A percentile compares a stretch with the other conserved stretches of the same genome.
Evolutionary conservation across 2,888 invertebrate genomes (phyloP).

Genomic region (Bimastos eiseni): DNA sequence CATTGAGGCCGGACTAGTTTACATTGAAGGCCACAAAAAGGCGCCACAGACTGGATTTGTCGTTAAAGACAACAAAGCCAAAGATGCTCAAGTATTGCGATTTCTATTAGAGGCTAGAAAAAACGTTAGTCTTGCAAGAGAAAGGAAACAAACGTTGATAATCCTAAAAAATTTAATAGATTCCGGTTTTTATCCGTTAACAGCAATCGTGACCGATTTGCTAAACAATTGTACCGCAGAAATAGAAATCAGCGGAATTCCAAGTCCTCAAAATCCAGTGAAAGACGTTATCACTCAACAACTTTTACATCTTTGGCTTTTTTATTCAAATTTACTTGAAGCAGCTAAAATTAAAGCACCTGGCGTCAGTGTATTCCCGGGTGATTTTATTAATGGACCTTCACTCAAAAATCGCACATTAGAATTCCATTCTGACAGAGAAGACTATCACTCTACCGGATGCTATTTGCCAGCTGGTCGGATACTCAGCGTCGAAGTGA

Average conservation of each 20-base stretch:
- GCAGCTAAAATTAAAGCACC: constrained; percentile 35
- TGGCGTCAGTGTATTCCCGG: constrained; percentile 44
- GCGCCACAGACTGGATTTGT: background rate
- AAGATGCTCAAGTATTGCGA: background rate
- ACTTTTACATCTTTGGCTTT: background rate
- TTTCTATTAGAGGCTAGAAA: background rate
- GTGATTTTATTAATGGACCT: constrained; percentile 40
- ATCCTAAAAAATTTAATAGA: background rate
- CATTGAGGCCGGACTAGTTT: background rate
- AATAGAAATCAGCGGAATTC: background rate
- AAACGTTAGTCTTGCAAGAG: background rate
- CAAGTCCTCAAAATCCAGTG: background rate
- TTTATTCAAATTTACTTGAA: background rate
- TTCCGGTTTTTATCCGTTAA: background rate
- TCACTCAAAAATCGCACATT: constrained; percentile 31
- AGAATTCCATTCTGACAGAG: constrained; percentile 30
- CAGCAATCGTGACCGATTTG: background rate
- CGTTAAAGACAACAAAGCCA: background rate
- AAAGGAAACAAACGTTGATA: background rate
- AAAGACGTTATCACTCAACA: background rate
- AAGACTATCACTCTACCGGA: constrained; percentile 41
- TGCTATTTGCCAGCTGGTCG: constrained; percentile 40
- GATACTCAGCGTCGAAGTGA: constrained; percentile 24
- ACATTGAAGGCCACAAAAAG: background rate
- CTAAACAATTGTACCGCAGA: background rate